Conservation (phyloP, 2,888 invertebrate species). For the Smittia sp. region DNA sequence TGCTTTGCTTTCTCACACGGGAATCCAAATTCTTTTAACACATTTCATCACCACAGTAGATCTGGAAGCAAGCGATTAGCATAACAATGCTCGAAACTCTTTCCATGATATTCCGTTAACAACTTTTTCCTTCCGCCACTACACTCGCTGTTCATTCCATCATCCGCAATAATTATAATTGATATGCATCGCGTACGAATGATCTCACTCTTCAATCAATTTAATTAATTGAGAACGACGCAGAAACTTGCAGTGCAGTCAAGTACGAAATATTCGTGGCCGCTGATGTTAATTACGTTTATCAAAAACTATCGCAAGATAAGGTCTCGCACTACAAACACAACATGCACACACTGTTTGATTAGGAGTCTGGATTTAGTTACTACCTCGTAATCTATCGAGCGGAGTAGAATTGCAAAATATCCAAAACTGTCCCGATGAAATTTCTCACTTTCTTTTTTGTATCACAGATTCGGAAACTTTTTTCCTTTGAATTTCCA, state of each 20-base stretch:
- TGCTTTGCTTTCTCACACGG: neutral
- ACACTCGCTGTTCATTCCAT: neutral
- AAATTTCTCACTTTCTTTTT: neutral
- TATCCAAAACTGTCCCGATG: neutral
- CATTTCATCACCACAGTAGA: constrained; percentile 29
- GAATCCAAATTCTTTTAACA: neutral
- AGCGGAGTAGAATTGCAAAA: too few species aligned
- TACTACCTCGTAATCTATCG: neutral
- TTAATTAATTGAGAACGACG: constrained; percentile 33
- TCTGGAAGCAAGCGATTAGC: neutral
- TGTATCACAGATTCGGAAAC: neutral
- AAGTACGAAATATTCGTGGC: neutral
- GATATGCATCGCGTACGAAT: constrained; percentile 35
- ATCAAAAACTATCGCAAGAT: neutral
- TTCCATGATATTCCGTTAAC: too few species aligned
- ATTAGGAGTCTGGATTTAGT: neutral
- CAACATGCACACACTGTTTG: neutral
- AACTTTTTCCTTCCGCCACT: too few species aligned
- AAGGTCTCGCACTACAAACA: neutral
- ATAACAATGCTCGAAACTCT: too few species aligned
- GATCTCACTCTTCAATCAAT: constrained; percentile 35
- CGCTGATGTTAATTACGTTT: neutral
- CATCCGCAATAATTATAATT: constrained; percentile 30
- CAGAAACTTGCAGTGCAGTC: neutral
- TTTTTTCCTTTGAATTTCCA: too few species aligned